Conservation (phyloP, 2,113 vertebrate species). For the Candoia aspera region DNA sequence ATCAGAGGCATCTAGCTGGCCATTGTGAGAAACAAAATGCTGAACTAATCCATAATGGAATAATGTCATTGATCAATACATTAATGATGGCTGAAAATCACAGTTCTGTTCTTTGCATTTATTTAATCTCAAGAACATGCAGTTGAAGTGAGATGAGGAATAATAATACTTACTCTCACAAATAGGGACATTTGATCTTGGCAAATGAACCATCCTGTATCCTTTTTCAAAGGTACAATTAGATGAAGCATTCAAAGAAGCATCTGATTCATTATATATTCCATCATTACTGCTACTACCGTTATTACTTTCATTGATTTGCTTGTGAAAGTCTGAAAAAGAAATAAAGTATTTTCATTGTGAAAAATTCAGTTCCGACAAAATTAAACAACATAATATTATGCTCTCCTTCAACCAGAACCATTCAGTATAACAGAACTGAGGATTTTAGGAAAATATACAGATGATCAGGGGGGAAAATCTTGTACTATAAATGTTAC, state of each 20-base stretch:
- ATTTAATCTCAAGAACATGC: neutral
- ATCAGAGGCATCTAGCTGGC: neutral
- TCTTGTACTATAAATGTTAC: neutral
- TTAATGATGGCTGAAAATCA: neutral
- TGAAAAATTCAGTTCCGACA: neutral
- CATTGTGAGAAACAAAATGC: neutral
- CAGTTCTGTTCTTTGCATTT: neutral
- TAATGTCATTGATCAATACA: neutral
- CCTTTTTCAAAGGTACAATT: neutral
- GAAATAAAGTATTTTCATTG: neutral
- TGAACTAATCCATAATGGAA: neutral
- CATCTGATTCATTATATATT: neutral
- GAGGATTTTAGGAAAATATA: neutral
- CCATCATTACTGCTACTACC: fast-evolving
- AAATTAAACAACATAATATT: neutral
- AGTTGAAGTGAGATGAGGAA: neutral
- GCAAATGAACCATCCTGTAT: neutral
- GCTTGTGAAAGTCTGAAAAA: neutral
- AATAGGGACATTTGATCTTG: no score
- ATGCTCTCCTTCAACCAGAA: neutral
- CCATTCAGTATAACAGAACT: neutral
- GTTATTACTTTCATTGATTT: neutral
- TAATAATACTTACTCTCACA: slow-evolving; percentile 13
- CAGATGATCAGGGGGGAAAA: neutral
- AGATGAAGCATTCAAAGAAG: no score